These are phyloP conservation scores for Drosophila pectinifera DNA, from an alignment of 1,140 invertebrate species.

Conservation along the genomic window DNA sequence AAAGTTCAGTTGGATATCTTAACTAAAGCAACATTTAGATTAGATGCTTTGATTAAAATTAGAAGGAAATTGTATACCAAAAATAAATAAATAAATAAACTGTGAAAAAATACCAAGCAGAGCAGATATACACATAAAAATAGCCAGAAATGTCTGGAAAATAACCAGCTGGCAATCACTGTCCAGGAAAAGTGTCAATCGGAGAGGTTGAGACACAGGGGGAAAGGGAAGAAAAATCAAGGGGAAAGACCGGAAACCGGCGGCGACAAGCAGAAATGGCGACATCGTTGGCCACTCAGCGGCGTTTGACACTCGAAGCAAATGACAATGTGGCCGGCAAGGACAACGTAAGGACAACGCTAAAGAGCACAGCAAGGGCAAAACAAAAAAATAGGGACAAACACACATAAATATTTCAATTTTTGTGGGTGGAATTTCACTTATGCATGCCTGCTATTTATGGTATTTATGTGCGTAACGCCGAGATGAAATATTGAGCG, in stretches of 20 bases:
- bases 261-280: slow-evolving; percentile 59
- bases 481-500: slow-evolving; percentile 68
- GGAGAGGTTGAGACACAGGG: not conserved
- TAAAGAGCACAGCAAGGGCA: slow-evolving; percentile 44
- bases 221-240: not conserved
- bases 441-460: slow-evolving; percentile 49
- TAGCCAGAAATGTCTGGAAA: not conserved
- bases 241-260: slow-evolving; percentile 58
- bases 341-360: slow-evolving; percentile 78
- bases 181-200: slow-evolving; percentile 7
- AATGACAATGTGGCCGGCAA: slow-evolving; percentile 65
- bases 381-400: slow-evolving; percentile 19
- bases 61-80: no score
- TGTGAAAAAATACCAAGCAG: not conserved
- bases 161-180: not conserved
- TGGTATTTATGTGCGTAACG: slow-evolving; percentile 42
- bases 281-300: slow-evolving; percentile 75
- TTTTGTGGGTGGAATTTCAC: slow-evolving; percentile 61
- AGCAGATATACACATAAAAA: no score
- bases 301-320: slow-evolving; percentile 78
- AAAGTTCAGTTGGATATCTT: not conserved
- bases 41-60: no score
- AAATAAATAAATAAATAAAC: not conserved
- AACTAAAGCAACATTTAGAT: not conserved
- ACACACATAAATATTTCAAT: slow-evolving; percentile 79